Base-by-base conservation (phyloP, 2,797 vertebrate genomes). In the Phalloptychus januarius region DNA sequence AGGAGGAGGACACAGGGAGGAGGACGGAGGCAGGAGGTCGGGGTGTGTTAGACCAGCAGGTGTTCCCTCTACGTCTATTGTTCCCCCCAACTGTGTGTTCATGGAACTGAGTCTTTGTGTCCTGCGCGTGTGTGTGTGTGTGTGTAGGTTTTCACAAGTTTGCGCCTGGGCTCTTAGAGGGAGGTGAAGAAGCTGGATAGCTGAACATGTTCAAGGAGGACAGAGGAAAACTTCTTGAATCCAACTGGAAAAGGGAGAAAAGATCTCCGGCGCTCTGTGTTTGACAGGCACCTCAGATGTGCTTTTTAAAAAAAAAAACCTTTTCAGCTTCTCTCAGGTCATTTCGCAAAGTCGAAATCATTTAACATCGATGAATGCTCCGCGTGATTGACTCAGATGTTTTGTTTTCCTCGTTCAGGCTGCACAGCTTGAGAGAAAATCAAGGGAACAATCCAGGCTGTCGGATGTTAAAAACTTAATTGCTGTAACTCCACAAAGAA, bases 31-130 rank as follows among this genome's bases (percentile, higher is more conserved):
- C 78, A 84, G 45, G 83, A 72, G 31, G 31, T 33, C 15, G 36
- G 33, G 38, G 74, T 50, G 78, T 75, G 81, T 81, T 50, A 86
- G 88, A 87, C 85, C 80, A 93, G 94, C 94, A 95, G 93, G 94
- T 96, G 95, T 94, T 92, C 89, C 87, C 89, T 93, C 81, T 83
- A 79, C 65, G 23, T 81, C 87, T 79, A 81, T 91, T 93, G 88
- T 89, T 84, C 78, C 75, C 74, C 61, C 8, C 85, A 71, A 76
- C 25, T 84, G 79, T 78, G 83, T 77, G 65, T 70, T 8, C 82
- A 2, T 63, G 46, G 73, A 72, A 38, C 16, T 33, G 70, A 40
- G 54, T 70, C 13, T 71, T 28, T 77, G 81, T 71, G 46, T 80
- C 15, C 56, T 56, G 36, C 44, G 45, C 65, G 61, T 36, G 63